These are phyloP conservation scores for Urosaurus nigricauda DNA, from an alignment of 2,797 vertebrate species.

Conservation along the genomic window DNA sequence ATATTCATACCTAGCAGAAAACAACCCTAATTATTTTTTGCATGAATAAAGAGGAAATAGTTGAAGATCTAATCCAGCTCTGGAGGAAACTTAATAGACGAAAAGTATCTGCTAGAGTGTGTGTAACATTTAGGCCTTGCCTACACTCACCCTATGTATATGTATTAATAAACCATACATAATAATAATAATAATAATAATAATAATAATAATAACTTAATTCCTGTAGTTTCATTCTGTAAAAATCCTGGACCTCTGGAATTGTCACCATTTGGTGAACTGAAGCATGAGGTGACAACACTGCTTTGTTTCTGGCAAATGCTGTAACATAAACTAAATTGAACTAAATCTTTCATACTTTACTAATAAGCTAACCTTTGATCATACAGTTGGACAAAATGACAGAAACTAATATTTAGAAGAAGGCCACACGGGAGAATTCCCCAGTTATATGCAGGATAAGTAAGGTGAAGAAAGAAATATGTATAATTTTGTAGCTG, in stretches of 20 bases:
- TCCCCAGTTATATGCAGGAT: neutral
- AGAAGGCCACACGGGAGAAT: neutral
- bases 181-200: too few species aligned
- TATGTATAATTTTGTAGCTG: neutral
- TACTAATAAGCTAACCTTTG: neutral
- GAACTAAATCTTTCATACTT: neutral
- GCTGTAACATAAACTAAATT: neutral
- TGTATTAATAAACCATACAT: too few species aligned
- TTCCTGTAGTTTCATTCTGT: neutral
- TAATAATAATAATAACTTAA: too few species aligned
- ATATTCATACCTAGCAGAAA: too few species aligned
- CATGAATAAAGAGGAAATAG: too few species aligned
- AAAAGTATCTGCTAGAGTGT: neutral
- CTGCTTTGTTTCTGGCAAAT: neutral
- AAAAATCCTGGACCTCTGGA: neutral
- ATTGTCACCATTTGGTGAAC: neutral
- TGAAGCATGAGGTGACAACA: neutral
- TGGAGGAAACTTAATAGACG: neutral
- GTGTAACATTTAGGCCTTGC: neutral
- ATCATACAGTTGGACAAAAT: neutral
- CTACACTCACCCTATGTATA: neutral
- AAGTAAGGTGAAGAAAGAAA: neutral
- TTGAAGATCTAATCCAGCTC: too few species aligned
- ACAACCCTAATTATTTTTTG: too few species aligned
- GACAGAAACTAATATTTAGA: neutral